Conservation (phyloP, 2,113 vertebrate genomes). For the Bufo bufo region DNA sequence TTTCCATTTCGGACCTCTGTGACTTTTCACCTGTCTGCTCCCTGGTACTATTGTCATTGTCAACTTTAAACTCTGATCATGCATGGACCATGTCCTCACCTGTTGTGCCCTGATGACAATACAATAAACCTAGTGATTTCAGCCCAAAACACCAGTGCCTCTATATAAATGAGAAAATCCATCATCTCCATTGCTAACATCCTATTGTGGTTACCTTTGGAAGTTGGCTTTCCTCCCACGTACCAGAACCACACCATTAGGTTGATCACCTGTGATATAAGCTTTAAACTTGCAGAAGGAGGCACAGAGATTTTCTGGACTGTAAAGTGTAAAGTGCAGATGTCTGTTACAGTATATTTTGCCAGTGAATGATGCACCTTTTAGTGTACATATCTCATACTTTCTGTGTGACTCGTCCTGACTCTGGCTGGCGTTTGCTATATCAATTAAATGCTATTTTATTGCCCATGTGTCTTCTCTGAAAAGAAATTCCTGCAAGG, state of each 20-base stretch:
- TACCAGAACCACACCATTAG: not conserved
- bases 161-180: no score
- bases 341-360: conserved; percentile 46
- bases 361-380: conserved; percentile 32
- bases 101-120: no score
- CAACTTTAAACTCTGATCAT: no score
- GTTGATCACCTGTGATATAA: not conserved
- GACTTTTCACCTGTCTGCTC: not conserved
- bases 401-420: conserved; percentile 22
- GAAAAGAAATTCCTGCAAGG: conserved; percentile 11
- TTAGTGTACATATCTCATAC: conserved; percentile 34
- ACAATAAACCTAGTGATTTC: no score
- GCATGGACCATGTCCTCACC: no score
- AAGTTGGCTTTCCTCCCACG: not conserved
- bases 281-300: not conserved
- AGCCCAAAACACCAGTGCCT: no score
- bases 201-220: not conserved
- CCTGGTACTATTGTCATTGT: not conserved
- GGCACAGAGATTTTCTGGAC: not conserved
- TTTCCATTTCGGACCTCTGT: not conserved
- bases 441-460: conserved; percentile 48
- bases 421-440: conserved; percentile 39
- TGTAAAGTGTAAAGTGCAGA: conserved; percentile 17
- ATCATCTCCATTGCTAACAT: no score
- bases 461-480: conserved; percentile 38